phyloP scores from a whole-genome alignment of 2,113 vertebrate species.

The Datnioides undecimradiatus region DNA sequence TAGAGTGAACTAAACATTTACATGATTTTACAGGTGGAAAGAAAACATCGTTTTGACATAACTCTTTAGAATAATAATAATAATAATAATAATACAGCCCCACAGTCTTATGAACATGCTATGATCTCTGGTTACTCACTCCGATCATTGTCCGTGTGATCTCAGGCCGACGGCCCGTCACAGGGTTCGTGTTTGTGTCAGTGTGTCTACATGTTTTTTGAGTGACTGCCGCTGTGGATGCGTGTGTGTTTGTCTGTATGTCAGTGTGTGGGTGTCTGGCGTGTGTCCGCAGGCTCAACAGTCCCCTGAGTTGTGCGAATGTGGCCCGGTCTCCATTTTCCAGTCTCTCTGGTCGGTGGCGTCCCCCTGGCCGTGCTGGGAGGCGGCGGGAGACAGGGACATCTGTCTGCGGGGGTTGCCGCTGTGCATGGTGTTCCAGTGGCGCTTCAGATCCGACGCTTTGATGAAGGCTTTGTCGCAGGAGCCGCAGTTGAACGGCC shows the following conservation, averaged over 20 bases:
- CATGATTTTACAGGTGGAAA: conserved; percentile 80
- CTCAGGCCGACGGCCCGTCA: conserved; percentile 46
- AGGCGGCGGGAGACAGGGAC: conserved; percentile 87
- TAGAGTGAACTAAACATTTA: conserved; percentile 82
- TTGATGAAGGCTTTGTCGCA: conserved; percentile 99
- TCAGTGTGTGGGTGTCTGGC: conserved; percentile 4
- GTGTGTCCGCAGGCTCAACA: conserved; percentile 57
- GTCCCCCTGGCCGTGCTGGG: conserved; percentile 90
- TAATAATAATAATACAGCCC: conserved; percentile 78
- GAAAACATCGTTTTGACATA: conserved; percentile 74
- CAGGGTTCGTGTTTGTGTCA: conserved; percentile 58
- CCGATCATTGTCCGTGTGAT: conserved; percentile 74
- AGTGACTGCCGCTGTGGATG: conserved; percentile 18
- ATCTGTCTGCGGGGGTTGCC: conserved; percentile 93
- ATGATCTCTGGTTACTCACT: conserved; percentile 86
- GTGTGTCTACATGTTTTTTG: conserved; percentile 38
- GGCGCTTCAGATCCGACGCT: conserved; percentile 97
- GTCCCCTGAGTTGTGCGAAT: conserved; percentile 80
- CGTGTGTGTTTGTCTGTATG: conserved; percentile 11
- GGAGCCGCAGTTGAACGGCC: conserved; percentile 96
- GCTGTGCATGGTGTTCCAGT: conserved; percentile 99
- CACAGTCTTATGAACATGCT: conserved; percentile 86
- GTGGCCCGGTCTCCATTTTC: conserved; percentile 84
- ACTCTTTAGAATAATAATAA: conserved; percentile 77
- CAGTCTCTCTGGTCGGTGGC: conserved; percentile 92